Conservation (phyloP, 2,888 invertebrate genomes). For the Platycheirus rosarum region DNA sequence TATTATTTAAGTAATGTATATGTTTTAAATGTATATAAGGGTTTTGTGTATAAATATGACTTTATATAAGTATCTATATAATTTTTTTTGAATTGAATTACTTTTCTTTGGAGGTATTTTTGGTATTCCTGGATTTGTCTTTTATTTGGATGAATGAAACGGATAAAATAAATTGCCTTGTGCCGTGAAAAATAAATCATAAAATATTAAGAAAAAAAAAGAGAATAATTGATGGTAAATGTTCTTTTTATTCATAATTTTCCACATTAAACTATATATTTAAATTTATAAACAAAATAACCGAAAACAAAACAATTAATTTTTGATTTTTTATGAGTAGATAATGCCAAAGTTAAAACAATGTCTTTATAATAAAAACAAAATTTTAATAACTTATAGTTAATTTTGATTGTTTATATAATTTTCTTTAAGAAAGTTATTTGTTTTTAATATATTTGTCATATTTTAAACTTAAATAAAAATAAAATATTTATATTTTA, state of each 20-base stretch:
- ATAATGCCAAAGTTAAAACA: constrained; percentile 58
- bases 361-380: constrained; percentile 77
- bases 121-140: constrained; percentile 80
- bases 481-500: constrained; percentile 46
- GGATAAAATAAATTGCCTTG: constrained; percentile 38
- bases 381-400: constrained; percentile 80
- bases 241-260: constrained; percentile 54
- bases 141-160: constrained; percentile 1
- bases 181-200: constrained; percentile 41
- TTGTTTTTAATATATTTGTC: constrained; percentile 59
- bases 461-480: constrained; percentile 11
- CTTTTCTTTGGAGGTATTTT: constrained; percentile 82
- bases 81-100: constrained; percentile 47
- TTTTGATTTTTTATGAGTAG: constrained; percentile 26
- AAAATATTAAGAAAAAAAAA: constrained; percentile 45
- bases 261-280: constrained; percentile 49
- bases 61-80: constrained; percentile 38
- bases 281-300: constrained; percentile 55
- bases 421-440: constrained; percentile 62
- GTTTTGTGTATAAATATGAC: constrained; percentile 74
- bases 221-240: constrained; percentile 76
- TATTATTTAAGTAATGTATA: constrained; percentile 67
- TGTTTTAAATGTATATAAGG: constrained; percentile 52
- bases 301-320: constrained; percentile 71
- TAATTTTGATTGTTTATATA: constrained; percentile 80